Conservation (phyloP, 2,888 invertebrate genomes). For the Drosophila cracens region DNA sequence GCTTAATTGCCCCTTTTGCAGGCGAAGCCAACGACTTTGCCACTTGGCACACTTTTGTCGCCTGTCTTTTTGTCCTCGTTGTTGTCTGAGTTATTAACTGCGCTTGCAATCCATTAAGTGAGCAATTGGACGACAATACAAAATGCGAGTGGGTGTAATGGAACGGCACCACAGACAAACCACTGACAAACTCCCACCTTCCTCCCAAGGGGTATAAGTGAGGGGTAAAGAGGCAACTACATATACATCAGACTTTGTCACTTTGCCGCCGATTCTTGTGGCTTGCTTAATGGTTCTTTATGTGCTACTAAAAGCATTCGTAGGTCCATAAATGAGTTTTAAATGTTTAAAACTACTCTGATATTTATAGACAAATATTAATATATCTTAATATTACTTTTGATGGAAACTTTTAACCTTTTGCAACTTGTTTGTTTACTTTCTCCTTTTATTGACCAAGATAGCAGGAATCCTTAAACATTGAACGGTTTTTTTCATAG, state of each 20-base stretch:
- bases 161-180: conserved; percentile 54
- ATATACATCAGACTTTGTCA: conserved; percentile 65
- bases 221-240: conserved; percentile 1
- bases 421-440: neutral
- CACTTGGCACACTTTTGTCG: conserved; percentile 67
- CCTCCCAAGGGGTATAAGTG: neutral
- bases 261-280: conserved; percentile 22
- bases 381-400: neutral
- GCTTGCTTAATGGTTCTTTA: conserved; percentile 36
- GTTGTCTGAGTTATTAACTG: conserved; percentile 70
- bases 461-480: too few species aligned
- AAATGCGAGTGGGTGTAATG: conserved; percentile 66
- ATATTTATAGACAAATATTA: neutral
- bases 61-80: conserved; percentile 15
- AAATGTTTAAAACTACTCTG: conserved; percentile 1
- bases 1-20: conserved; percentile 59
- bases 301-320: conserved; percentile 32
- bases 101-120: conserved; percentile 75
- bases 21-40: conserved; percentile 11
- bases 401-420: neutral
- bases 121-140: conserved; percentile 64
- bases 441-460: neutral
- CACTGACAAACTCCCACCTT: conserved; percentile 40
- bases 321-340: conserved; percentile 23
- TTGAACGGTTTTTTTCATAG: neutral